Base-by-base conservation (phyloP, 92 coral and sea anemone genomes). In the Epizoanthus stellaris region DNA sequence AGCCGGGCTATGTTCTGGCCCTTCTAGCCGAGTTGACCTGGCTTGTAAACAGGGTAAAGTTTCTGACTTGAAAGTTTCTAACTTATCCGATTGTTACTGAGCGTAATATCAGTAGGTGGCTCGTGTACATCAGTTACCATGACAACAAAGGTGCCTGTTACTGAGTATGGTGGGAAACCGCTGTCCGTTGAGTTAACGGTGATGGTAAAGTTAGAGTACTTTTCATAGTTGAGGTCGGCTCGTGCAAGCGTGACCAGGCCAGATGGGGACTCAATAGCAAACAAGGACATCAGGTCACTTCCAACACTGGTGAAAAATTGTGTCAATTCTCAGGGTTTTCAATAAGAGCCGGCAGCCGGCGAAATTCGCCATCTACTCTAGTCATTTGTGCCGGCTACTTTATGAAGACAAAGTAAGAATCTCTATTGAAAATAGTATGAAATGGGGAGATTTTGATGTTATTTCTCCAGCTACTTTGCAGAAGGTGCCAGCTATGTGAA, bases 151-250 rank as follows among this genome's bases (percentile, higher is more conserved):
- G 86, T 76, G 17, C 93, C 94, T 84, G 88, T 72, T 60, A 94
- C 89, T 14, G 90, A 73, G 72, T 93, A 92, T 4, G 98, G 94
- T 45, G 99, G 99, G 73, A 76, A 81, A 30, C 99, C 99, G 80
- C 85, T 93, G 94, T 96, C 99, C 30, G 86, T 85, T 34, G 95
- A 89, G 80, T 80, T 90, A 39, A 96, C 89, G 5, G 64, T 71
- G 23, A 96, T 81, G 4, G 89, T 91, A 86, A 91, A 92, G 49
- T 83, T 87, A 15, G 77, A 36, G 74, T 87, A 91, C 61, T 84
- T 80, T 69, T 96, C 99, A 80, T 81, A 96, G 90, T 94, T 88
- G 13, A 94, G 92, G 21, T 85, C 88, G 8, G 94, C 70, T 14
- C 80, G 85, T 70, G 90, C 86, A 58, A 94, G 82, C 0, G 89